A percentile compares a stretch with the other conserved stretches of the same genome.
phyloP scores from a whole-genome alignment of 2,113 vertebrate species.

The Upupa epops region DNA sequence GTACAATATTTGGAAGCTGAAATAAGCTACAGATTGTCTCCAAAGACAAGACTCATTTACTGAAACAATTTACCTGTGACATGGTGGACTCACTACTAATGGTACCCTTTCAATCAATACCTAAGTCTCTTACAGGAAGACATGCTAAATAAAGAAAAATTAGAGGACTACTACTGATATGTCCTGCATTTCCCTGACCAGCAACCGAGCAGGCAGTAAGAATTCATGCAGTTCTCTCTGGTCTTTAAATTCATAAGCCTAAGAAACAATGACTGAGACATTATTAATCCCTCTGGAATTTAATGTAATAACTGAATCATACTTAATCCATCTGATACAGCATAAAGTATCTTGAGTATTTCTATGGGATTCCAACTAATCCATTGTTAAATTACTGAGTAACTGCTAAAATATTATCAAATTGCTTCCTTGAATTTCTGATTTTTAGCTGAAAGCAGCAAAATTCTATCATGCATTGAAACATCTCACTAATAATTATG shows the following conservation, averaged over 20 bases:
- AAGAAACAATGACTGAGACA: slow-evolving; percentile 23
- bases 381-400: slow-evolving; percentile 28
- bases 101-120: neutral
- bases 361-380: slow-evolving; percentile 33
- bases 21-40: neutral
- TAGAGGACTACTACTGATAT: neutral
- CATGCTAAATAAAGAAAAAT: neutral
- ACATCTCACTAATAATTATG: neutral
- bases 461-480: neutral
- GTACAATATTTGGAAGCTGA: neutral
- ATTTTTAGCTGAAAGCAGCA: neutral
- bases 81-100: neutral
- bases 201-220: neutral
- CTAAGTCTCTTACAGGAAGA: neutral
- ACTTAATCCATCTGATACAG: slow-evolving; percentile 45
- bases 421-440: neutral
- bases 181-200: neutral
- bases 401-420: neutral
- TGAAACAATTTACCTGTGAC: neutral
- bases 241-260: neutral
- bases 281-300: slow-evolving; percentile 25
- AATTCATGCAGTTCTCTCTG: neutral
- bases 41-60: neutral
- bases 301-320: slow-evolving; percentile 33
- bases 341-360: neutral